These are phyloP conservation scores for Caenorhabditis plicata DNA, from an alignment of 2,888 invertebrate species.

Conservation along the genomic window DNA sequence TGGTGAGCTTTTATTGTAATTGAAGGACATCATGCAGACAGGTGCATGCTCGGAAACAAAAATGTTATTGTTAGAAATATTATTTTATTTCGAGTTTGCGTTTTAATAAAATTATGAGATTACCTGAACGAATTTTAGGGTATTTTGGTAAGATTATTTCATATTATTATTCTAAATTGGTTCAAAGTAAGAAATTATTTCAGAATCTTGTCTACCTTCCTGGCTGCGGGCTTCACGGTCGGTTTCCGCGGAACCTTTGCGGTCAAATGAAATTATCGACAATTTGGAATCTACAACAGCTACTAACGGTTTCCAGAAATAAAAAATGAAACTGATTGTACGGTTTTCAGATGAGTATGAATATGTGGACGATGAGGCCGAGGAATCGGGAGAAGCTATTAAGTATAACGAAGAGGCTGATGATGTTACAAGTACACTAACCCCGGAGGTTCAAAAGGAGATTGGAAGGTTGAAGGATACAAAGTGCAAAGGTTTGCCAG, in stretches of 20 bases:
- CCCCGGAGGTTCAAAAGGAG: slow-evolving; percentile 13
- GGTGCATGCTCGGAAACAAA: too few relatives aligned
- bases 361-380: slow-evolving; percentile 14
- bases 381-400: slow-evolving; percentile 16
- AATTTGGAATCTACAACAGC: background rate
- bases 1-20: too few relatives aligned
- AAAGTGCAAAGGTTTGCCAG: slow-evolving; percentile 11
- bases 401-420: slow-evolving; percentile 28
- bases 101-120: too few relatives aligned
- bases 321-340: too few relatives aligned
- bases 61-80: too few relatives aligned
- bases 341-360: slow-evolving; percentile 29
- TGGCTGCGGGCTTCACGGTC: slow-evolving; percentile 32
- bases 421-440: slow-evolving; percentile 6
- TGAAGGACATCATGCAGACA: too few relatives aligned
- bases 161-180: background rate
- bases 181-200: slow-evolving; percentile 2
- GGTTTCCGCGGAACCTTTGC: slow-evolving; percentile 23
- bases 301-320: too few relatives aligned
- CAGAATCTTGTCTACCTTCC: slow-evolving; percentile 33
- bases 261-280: slow-evolving; percentile 25
- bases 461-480: slow-evolving; percentile 21
- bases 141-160: background rate
- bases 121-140: background rate
- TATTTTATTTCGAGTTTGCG: too few relatives aligned